These are phyloP conservation scores for Crambe crambe DNA, from an alignment of 37 sponge, comb jelly and placozoan genomes.

Conservation along the genomic window DNA sequence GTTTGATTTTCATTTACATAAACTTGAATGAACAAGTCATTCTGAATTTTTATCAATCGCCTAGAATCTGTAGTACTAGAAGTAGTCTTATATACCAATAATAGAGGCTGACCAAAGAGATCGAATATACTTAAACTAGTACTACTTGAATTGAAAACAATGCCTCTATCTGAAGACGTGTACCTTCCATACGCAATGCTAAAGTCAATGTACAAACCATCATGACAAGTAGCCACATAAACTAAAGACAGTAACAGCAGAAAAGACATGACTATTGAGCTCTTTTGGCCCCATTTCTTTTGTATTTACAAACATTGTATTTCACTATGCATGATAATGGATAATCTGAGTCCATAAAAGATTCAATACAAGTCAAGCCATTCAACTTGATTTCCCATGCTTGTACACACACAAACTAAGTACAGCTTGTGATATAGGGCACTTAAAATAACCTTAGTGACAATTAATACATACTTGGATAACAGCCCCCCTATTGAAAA, in stretches of 20 bases:
- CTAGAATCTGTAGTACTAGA: background rate
- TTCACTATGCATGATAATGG: too few relatives aligned
- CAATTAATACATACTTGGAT: too few relatives aligned
- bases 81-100: background rate
- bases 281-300: too few relatives aligned
- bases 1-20: background rate
- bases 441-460: too few relatives aligned
- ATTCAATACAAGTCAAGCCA: too few relatives aligned
- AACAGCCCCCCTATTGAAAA: too few relatives aligned
- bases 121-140: background rate
- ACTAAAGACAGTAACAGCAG: background rate
- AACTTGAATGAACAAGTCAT: constrained; percentile 1
- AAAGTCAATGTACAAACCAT: background rate
- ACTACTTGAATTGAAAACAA: background rate
- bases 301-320: too few relatives aligned
- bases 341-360: too few relatives aligned
- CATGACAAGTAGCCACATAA: background rate
- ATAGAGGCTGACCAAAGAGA: background rate
- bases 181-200: background rate
- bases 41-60: background rate
- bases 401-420: too few relatives aligned
- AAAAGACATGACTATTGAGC: too few relatives aligned
- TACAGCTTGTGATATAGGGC: too few relatives aligned
- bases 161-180: background rate
- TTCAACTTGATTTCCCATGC: too few relatives aligned